Base-by-base conservation (phyloP, 2,888 invertebrate genomes). In the Sphecodes monilicornis region DNA sequence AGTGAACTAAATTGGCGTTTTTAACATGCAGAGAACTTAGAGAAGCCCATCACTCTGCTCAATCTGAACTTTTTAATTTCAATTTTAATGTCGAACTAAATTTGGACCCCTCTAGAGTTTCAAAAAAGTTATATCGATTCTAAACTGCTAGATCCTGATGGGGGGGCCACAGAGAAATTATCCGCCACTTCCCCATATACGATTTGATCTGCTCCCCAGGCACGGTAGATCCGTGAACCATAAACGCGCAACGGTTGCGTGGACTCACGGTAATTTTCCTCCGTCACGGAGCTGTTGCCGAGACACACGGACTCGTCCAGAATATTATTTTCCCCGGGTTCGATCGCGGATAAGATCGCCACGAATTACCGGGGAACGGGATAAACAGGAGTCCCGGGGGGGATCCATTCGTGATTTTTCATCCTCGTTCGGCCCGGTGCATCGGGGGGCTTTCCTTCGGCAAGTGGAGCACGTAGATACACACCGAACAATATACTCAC, bases 391-490 rank as follows among this genome's bases (percentile, higher is more conserved):
- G 74, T 68, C 46, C 66, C 13, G 32, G 46, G 10, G 60, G 77
- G 74, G 78, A 77, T 32, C 74, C 69, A 88, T 85, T 80, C 64
- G 76, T 77, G 76, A 78, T 90, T 90, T 86, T 89, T 88, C 88
- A 70, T 84, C 83, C 66, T 88, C 78, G 86, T 84, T 86, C 36
- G 22, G 80, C 46, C 68, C 84, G 75, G 66, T 82, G 75, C 64
- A 87, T 82, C 80, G 78, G 36, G 69, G 69, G 71, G 84, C 84
- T 79, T 81, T 66, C 79, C 70, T 81, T 73, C 64, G 70, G 82
- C 84, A 85, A 88, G 81, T 86, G 82, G 88, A 86, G 82, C 90
- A 89, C 88, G 88, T 80, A n/a, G n/a, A n/a, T n/a, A 79, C 57
- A 22, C 84, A 36, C 18, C 1, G 18, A 22, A n/a, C 50, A 50